These are phyloP conservation scores for Erinaceus europaeus DNA, from an alignment of 2,113 vertebrate genomes.

Conservation along the genomic window DNA sequence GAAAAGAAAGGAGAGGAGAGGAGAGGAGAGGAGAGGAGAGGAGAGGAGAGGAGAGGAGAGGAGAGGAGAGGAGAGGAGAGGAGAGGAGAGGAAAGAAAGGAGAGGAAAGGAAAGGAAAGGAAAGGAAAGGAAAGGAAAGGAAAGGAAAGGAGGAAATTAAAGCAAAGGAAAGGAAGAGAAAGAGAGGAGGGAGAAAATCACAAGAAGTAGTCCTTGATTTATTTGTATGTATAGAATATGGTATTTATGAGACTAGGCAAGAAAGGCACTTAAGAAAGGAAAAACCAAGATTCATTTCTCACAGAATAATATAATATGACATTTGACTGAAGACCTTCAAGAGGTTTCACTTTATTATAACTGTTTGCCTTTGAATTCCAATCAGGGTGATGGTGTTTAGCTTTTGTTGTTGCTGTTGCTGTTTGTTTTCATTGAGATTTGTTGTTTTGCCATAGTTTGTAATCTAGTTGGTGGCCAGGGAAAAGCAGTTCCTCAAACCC, in stretches of 20 bases:
- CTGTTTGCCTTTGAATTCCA: constrained; percentile 34
- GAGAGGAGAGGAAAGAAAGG: too few species aligned
- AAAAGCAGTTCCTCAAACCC: background rate
- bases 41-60: too few species aligned
- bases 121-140: too few species aligned
- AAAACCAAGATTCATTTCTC: constrained; percentile 59
- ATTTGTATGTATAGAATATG: constrained; percentile 48
- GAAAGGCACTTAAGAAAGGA: constrained; percentile 25
- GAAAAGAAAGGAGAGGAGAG: too few species aligned
- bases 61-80: too few species aligned
- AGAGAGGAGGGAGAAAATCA: constrained; percentile 33
- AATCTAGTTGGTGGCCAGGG: background rate
- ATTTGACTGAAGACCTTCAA: constrained; percentile 48
- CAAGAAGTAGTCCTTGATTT: constrained; percentile 57
- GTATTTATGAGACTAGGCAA: constrained; percentile 60
- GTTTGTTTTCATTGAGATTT: background rate
- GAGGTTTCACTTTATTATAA: constrained; percentile 20
- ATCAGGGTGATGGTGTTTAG: constrained; percentile 8
- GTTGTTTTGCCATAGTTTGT: background rate
- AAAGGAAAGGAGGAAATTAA: too few species aligned
- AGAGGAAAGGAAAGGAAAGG: too few species aligned
- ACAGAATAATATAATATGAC: constrained; percentile 43
- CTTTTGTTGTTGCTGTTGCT: too few species aligned
- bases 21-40: too few species aligned
- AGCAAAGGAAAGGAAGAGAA: background rate